These are phyloP conservation scores for Cisticola juncidis DNA, from an alignment of 2,113 vertebrate genomes.

Conservation along the genomic window DNA sequence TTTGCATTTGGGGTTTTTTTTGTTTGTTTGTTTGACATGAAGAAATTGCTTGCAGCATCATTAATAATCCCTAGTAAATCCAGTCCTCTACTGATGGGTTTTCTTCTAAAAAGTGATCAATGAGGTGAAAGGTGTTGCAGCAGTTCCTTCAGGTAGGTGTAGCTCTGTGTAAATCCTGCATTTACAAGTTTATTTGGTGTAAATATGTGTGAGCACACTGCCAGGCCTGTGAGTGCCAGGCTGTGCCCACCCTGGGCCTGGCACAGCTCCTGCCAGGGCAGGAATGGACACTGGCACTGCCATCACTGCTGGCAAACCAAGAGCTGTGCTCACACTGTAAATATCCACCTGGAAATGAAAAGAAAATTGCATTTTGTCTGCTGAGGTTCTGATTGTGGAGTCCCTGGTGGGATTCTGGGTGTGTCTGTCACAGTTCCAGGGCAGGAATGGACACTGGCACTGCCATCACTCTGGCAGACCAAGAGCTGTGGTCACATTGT, in stretches of 20 bases:
- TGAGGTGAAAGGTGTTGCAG: not conserved
- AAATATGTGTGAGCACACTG: fast-evolving
- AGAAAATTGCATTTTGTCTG: not conserved
- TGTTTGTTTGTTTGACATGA: not conserved
- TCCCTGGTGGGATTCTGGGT: fast-evolving
- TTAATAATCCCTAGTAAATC: not conserved
- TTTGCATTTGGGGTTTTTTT: fast-evolving
- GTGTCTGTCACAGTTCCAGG: not conserved
- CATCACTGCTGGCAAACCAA: not conserved
- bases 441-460: not conserved
- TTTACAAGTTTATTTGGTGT: not conserved
- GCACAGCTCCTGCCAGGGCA: not conserved
- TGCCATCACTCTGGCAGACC: not conserved
- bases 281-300: not conserved
- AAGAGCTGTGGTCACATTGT: not conserved
- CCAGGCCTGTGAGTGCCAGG: too few relatives aligned
- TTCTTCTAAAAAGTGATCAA: not conserved
- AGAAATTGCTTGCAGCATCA: not conserved
- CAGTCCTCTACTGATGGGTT: not conserved
- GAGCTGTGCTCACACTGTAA: not conserved
- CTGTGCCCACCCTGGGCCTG: not conserved
- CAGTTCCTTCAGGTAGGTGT: not conserved
- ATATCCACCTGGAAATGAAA: fast-evolving
- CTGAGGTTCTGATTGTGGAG: not conserved
- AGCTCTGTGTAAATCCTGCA: not conserved